Conservation (phyloP, 2,888 invertebrate genomes). For the Protula sp. region DNA sequence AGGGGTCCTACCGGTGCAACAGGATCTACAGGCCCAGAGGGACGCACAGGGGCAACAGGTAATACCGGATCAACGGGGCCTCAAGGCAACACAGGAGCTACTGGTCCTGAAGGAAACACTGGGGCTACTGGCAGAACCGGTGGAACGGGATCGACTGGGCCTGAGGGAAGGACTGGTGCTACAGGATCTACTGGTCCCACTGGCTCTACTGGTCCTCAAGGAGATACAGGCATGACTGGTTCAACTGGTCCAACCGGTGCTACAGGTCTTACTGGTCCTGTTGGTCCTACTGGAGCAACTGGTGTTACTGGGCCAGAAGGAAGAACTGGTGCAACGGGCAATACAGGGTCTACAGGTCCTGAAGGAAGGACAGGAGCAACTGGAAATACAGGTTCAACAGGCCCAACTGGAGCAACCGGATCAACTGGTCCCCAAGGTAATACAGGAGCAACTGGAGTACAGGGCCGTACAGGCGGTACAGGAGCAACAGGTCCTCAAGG, state of each 20-base stretch:
- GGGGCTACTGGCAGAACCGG: neutral
- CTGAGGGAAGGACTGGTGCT: conserved; percentile 25
- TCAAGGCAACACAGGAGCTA: neutral
- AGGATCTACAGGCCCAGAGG: neutral
- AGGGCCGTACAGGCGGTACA: neutral
- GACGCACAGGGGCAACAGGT: neutral
- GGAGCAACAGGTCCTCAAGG: neutral
- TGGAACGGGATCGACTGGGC: neutral
- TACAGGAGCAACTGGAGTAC: neutral
- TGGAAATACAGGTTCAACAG: neutral
- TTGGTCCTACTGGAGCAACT: neutral
- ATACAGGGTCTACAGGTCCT: neutral
- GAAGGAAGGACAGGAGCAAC: neutral
- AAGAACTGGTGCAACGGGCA: neutral
- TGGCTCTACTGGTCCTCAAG: conserved; percentile 16
- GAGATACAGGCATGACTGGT: conserved; percentile 18
- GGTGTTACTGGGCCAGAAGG: neutral
- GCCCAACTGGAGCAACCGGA: neutral
- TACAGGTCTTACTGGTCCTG: conserved; percentile 8
- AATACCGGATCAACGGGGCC: neutral
- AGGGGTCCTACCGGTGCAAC: neutral
- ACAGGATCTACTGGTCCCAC: conserved; percentile 12
- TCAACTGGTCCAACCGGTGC: conserved; percentile 7
- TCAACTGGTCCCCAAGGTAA: neutral
- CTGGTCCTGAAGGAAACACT: conserved; percentile 1